A percentile compares a stretch with the other conserved stretches of the same genome.
These are phyloP conservation scores for Scytalopus superciliaris DNA, from an alignment of 2,113 vertebrate genomes.

Conservation along the genomic window DNA sequence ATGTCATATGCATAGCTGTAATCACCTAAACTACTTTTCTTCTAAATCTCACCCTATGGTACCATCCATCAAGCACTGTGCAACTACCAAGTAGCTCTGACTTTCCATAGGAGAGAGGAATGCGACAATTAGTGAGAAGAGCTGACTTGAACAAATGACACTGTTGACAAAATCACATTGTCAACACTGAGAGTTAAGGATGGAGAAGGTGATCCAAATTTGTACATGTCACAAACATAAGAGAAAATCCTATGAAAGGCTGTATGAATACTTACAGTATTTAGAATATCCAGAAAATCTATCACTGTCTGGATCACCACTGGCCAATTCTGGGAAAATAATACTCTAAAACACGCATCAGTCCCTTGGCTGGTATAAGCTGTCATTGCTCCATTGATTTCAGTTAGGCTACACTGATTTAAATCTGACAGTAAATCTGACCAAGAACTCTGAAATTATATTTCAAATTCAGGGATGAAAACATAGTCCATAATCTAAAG, in stretches of 20 bases:
- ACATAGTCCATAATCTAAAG: neutral
- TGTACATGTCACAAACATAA: neutral
- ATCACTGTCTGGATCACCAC: neutral
- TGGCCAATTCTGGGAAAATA: slow-evolving; percentile 12
- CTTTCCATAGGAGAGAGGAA: neutral
- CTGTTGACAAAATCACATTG: neutral
- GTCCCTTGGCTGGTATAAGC: neutral
- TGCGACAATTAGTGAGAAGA: neutral
- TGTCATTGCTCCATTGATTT: slow-evolving; percentile 13
- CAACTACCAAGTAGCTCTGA: neutral
- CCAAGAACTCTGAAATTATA: neutral
- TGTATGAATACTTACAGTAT: neutral
- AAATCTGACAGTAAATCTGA: slow-evolving; percentile 19
- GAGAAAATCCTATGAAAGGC: neutral
- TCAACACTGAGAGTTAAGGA: neutral
- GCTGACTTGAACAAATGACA: neutral
- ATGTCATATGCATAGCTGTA: neutral
- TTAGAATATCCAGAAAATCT: neutral
- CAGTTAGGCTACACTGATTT: slow-evolving; percentile 14
- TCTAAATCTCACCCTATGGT: neutral
- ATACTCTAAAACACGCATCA: neutral
- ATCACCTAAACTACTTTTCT: neutral
- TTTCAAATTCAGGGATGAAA: slow-evolving; percentile 29
- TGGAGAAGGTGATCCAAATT: neutral
- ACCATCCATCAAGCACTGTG: neutral